phyloP scores from a whole-genome alignment of 1,140 invertebrate species.

The Holotrichia oblita region DNA sequence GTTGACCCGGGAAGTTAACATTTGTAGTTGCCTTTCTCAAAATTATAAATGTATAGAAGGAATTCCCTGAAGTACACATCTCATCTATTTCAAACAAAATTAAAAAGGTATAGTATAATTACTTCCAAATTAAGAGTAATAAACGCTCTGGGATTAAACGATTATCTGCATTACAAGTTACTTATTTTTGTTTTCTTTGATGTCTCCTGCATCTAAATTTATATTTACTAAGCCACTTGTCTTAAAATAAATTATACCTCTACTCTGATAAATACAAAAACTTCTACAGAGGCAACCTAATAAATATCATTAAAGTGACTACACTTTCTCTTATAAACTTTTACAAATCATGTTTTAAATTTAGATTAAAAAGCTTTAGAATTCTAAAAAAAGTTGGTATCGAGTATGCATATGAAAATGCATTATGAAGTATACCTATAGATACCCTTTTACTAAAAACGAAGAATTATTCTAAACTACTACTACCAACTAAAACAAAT shows the following conservation, averaged over 20 bases:
- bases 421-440: no score
- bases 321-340: not conserved
- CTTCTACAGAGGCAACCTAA: not conserved
- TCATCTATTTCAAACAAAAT: not conserved
- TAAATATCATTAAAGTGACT: conserved; percentile 23
- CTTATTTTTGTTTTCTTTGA: conserved; percentile 21
- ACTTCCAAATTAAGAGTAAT: not conserved
- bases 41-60: not conserved
- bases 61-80: no score
- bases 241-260: conserved; percentile 16
- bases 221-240: conserved; percentile 7
- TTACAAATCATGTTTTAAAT: no score
- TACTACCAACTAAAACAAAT: no score
- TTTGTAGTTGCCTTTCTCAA: no score
- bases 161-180: not conserved
- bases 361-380: no score
- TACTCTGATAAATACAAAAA: conserved; percentile 17
- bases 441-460: no score
- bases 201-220: not conserved
- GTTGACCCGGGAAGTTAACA: no score
- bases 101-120: not conserved
- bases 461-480: no score
- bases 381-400: no score
- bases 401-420: no score
- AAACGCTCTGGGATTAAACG: not conserved